These are phyloP conservation scores for Nomada lathburiana DNA, from an alignment of 2,888 invertebrate genomes.

Conservation along the genomic window DNA sequence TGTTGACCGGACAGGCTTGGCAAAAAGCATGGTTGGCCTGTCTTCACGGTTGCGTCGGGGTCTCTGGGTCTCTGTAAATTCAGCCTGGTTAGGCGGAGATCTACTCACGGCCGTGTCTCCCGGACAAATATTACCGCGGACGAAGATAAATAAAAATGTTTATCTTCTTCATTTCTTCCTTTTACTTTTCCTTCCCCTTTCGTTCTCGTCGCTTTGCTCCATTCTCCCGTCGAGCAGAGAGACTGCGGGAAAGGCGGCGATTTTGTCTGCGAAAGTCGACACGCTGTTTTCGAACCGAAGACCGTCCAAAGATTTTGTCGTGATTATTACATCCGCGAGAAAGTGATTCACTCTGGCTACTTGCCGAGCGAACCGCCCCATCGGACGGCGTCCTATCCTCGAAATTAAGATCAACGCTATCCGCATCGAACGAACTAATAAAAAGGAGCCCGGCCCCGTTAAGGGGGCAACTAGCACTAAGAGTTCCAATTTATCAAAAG, in stretches of 20 bases:
- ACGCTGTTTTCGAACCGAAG: background rate
- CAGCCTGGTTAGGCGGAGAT: constrained; percentile 50
- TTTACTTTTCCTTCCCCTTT: background rate
- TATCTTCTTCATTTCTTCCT: constrained; percentile 13
- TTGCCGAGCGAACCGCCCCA: no score
- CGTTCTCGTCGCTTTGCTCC: background rate
- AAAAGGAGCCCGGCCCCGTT: no score
- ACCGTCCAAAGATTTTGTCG: no score
- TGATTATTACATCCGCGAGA: no score
- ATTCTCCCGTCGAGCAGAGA: background rate
- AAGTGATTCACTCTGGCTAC: no score
- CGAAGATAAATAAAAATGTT: constrained; percentile 57
- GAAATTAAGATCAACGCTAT: no score
- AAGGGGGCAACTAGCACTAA: no score
- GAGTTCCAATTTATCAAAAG: no score
- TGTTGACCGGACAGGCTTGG: constrained; percentile 65
- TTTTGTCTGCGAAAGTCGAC: background rate
- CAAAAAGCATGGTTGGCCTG: constrained; percentile 53
- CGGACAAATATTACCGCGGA: constrained; percentile 46
- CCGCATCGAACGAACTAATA: no score
- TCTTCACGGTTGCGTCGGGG: constrained; percentile 25
- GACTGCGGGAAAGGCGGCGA: background rate
- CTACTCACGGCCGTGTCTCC: constrained; percentile 29
- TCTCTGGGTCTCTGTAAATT: constrained; percentile 57
- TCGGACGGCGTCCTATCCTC: no score